Percentiles rank a stretch among this genome's conserved stretches.
Conservation (phyloP, 2,888 invertebrate genomes). For the Venustoraphidia nigricollis region DNA sequence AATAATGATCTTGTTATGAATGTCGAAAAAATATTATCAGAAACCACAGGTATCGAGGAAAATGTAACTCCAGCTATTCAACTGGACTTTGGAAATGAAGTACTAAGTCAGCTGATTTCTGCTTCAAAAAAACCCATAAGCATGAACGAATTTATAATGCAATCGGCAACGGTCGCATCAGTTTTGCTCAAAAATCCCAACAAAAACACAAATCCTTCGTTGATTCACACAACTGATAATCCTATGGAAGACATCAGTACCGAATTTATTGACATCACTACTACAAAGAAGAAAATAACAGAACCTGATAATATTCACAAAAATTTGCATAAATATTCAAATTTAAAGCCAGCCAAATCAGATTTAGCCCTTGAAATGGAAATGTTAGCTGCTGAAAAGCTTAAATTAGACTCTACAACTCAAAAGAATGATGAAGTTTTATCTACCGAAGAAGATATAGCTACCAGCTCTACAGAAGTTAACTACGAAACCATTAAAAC, state of each 20-base stretch:
- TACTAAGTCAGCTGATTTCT: neutral
- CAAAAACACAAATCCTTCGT: neutral
- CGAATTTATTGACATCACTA: neutral
- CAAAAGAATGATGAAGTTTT: conserved; percentile 3
- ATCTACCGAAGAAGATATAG: conserved; percentile 27
- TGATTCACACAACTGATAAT: no score
- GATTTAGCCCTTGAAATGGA: conserved; percentile 16
- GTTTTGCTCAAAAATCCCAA: neutral
- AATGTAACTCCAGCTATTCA: no score
- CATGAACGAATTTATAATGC: neutral
- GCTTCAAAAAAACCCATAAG: neutral
- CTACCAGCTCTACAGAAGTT: conserved; percentile 20
- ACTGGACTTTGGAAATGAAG: neutral
- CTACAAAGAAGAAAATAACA: neutral
- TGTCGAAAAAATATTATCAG: no score
- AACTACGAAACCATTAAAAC: neutral
- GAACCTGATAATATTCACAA: no score
- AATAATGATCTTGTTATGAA: neutral
- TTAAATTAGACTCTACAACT: conserved; percentile 6
- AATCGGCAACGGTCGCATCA: neutral
- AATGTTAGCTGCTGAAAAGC: conserved; percentile 1
- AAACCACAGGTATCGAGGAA: no score
- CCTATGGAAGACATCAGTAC: conserved; percentile 1
- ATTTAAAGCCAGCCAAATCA: conserved; percentile 15
- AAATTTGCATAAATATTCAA: no score